Conservation (phyloP, 2,888 invertebrate species). For the Chymomyza fuscimana region DNA sequence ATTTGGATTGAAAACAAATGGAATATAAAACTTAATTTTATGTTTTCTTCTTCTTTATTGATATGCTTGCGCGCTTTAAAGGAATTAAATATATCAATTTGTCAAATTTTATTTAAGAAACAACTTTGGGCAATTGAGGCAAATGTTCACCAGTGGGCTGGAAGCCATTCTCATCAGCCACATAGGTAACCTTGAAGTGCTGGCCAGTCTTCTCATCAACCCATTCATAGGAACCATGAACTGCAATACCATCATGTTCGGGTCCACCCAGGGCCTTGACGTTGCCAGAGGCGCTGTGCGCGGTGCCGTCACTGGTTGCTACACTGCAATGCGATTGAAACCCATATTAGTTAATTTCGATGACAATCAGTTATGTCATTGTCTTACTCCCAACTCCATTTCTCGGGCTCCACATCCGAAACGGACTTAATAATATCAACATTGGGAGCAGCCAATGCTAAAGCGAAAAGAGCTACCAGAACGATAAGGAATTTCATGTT, state of each 20-base stretch:
- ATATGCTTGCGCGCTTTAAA: background rate
- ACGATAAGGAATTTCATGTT: conserved; percentile 77
- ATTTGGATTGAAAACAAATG: too few relatives aligned
- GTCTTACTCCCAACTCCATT: conserved; percentile 79
- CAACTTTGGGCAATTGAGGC: conserved; percentile 43
- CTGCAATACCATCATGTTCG: conserved; percentile 51
- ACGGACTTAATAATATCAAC: conserved; percentile 42
- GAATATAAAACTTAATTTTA: background rate
- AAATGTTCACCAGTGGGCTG: conserved; percentile 77
- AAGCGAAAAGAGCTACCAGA: conserved; percentile 60
- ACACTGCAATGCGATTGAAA: conserved; percentile 20
- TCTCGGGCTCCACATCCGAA: conserved; percentile 81
- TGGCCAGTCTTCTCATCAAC: conserved; percentile 55
- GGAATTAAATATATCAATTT: background rate
- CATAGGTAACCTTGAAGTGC: conserved; percentile 79
- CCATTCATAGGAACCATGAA: conserved; percentile 56
- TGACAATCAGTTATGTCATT: background rate
- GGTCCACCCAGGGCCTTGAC: conserved; percentile 52
- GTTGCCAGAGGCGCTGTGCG: conserved; percentile 52
- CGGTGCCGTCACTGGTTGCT: conserved; percentile 63
- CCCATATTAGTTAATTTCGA: background rate
- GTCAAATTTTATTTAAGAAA: background rate
- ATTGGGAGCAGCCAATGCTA: conserved; percentile 57
- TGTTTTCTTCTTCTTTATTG: background rate
- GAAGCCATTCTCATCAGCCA: conserved; percentile 81